A percentile compares a stretch with the other conserved stretches of the same genome.
phyloP scores from a whole-genome alignment of 2,888 invertebrate genomes.

The Epirrhoe tristata region DNA sequence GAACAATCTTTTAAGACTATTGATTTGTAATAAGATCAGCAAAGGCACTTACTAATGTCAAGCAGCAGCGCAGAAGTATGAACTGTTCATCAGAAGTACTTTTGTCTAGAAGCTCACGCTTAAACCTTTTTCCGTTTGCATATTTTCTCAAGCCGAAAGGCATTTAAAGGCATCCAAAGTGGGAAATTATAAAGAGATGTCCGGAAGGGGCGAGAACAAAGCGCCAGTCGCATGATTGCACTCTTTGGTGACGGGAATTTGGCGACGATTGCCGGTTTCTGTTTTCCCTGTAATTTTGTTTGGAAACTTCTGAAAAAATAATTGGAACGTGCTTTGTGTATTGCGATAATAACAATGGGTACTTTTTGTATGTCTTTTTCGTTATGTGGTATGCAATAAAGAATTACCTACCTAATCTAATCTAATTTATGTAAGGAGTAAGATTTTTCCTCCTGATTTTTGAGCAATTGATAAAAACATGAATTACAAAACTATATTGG shows the following conservation, averaged over 20 bases:
- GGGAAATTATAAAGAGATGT: slow-evolving; percentile 60
- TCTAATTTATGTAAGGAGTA: too few species aligned
- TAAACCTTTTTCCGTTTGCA: slow-evolving; percentile 18
- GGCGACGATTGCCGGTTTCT: slow-evolving; percentile 23
- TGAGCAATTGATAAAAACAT: too few species aligned
- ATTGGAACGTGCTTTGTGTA: not conserved
- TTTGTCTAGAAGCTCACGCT: not conserved
- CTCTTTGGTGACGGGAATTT: slow-evolving; percentile 48
- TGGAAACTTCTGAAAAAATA: not conserved
- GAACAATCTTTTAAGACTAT: too few species aligned
- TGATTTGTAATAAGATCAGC: too few species aligned
- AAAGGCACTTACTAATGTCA: too few species aligned
- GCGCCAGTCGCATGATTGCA: slow-evolving; percentile 67
- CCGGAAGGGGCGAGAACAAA: slow-evolving; percentile 59
- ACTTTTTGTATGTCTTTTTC: too few species aligned
- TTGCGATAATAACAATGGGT: not conserved
- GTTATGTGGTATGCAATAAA: too few species aligned
- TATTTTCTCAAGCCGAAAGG: slow-evolving; percentile 52
- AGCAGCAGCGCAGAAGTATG: too few species aligned
- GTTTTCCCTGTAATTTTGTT: slow-evolving; percentile 37
- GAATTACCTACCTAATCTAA: too few species aligned
- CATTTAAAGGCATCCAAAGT: slow-evolving; percentile 46
- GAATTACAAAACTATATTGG: too few species aligned
- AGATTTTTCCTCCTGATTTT: too few species aligned
- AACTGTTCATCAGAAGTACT: not conserved